phyloP scores from a whole-genome alignment of 2,113 vertebrate species.

The Dolichallabes microphthalmus region DNA sequence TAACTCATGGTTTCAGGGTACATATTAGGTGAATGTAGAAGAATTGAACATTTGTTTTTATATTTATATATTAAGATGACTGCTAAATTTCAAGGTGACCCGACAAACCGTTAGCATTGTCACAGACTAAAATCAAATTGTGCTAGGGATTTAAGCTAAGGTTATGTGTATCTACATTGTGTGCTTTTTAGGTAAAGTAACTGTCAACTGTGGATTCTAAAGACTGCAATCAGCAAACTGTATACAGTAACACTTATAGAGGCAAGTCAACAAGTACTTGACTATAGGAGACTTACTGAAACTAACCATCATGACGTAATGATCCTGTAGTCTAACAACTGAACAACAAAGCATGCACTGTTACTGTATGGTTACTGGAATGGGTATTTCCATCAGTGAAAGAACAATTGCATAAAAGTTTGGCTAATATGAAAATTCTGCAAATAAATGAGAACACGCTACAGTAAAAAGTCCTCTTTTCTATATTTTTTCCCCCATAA shows the following conservation, averaged over 20 bases:
- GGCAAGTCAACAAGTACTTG: neutral
- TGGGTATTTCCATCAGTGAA: neutral
- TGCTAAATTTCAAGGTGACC: neutral
- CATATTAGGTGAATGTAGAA: slow-evolving; percentile 9
- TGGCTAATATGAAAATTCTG: neutral
- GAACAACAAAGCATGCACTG: neutral
- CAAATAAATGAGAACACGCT: neutral
- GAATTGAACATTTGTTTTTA: neutral
- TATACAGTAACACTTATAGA: slow-evolving; percentile 24
- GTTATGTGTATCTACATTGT: neutral
- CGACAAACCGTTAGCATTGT: neutral
- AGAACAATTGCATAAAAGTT: neutral
- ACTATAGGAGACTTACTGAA: slow-evolving; percentile 6
- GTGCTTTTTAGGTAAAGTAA: slow-evolving; percentile 10
- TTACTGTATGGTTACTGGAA: neutral
- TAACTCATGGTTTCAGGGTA: neutral
- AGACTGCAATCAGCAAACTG: slow-evolving; percentile 31
- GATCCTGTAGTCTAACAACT: neutral
- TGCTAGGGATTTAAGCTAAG: neutral
- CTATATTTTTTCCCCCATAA: neutral
- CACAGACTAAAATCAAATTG: neutral
- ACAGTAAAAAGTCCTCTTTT: neutral
- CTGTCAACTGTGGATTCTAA: neutral
- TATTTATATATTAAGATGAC: neutral
- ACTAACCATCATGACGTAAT: neutral